Evolutionary conservation across 1,140 invertebrate species (phyloP).

Genomic region (Coelopa frigida): DNA sequence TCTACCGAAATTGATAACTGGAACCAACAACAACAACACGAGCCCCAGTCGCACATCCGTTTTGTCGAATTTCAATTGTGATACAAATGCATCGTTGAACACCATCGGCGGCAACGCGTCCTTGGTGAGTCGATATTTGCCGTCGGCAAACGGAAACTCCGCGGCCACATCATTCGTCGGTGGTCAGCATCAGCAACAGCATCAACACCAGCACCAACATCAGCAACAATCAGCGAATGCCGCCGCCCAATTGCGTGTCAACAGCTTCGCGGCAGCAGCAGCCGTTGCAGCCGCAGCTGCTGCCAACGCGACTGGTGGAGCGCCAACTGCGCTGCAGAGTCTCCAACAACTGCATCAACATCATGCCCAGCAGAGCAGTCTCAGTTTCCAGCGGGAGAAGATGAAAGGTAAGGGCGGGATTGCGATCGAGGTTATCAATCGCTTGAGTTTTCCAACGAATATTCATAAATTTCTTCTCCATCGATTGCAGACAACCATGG

Average conservation of each 20-base stretch:
- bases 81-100: conserved; percentile 16
- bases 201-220: conserved; percentile 15
- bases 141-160: conserved; percentile 12
- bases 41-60: conserved; percentile 14
- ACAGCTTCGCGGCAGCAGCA: conserved; percentile 17
- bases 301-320: conserved; percentile 22
- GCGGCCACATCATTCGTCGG: conserved; percentile 2
- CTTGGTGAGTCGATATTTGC: conserved; percentile 25
- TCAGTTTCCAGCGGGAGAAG: conserved; percentile 38
- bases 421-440: neutral
- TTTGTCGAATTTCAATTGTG: conserved; percentile 42
- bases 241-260: conserved; percentile 10
- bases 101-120: conserved; percentile 13
- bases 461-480: neutral
- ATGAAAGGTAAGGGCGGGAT: conserved; percentile 29
- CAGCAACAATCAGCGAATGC: conserved; percentile 15
- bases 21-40: conserved; percentile 2
- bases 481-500: conserved; percentile 8
- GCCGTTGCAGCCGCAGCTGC: conserved; percentile 29
- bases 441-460: neutral
- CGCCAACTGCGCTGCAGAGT: conserved; percentile 38
- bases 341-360: conserved; percentile 42
- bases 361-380: conserved; percentile 37
- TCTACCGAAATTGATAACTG: no score
- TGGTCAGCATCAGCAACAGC: conserved; percentile 7